Conservation (phyloP, 1,140 invertebrate genomes). For the Hormaphis cornu region DNA sequence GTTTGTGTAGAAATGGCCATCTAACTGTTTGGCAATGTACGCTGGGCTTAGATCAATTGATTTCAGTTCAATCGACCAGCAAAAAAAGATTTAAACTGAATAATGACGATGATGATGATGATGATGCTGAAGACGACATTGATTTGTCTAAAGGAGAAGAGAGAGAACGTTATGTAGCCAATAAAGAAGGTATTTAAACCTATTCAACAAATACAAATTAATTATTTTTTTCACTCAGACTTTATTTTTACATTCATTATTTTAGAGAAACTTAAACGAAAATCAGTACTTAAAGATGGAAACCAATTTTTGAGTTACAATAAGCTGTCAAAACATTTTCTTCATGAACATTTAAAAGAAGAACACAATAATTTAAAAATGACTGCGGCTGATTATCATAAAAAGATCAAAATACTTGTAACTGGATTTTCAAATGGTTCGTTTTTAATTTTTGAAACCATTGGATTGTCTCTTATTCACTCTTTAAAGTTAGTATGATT, state of each 20-base stretch:
- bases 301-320: conserved; percentile 56
- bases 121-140: conserved; percentile 50
- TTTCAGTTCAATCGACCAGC: conserved; percentile 44
- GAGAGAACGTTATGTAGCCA: conserved; percentile 43
- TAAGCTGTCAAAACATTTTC: conserved; percentile 58
- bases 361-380: conserved; percentile 52
- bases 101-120: too few species aligned
- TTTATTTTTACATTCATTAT: conserved; percentile 1
- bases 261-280: conserved; percentile 32
- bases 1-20: conserved; percentile 53
- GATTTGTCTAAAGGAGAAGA: conserved; percentile 45
- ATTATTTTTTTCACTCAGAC: not conserved
- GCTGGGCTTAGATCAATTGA: conserved; percentile 55
- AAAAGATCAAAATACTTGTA: conserved; percentile 64
- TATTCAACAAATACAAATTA: not conserved
- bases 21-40: conserved; percentile 83
- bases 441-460: conserved; percentile 87
- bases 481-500: conserved; percentile 55
- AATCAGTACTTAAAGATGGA: conserved; percentile 36
- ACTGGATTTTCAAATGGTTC: conserved; percentile 70
- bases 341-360: conserved; percentile 58
- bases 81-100: conserved; percentile 45
- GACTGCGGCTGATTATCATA: conserved; percentile 71
- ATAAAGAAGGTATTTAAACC: conserved; percentile 41
- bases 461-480: conserved; percentile 84